Conservation (phyloP, 2,797 vertebrate species). For the Phalanger gymnotis region DNA sequence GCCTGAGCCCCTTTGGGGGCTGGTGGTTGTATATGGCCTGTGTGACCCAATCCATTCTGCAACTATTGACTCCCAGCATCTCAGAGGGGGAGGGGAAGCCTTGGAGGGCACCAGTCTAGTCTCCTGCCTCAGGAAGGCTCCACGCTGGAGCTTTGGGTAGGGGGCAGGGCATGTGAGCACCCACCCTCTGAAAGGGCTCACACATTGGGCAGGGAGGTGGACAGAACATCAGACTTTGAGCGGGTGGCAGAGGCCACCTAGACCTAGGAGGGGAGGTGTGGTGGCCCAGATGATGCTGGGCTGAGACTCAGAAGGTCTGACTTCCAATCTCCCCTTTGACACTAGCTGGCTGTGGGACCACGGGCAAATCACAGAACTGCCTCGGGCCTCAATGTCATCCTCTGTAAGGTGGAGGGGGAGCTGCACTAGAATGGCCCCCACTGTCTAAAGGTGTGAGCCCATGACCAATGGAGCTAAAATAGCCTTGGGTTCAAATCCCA, state of each 20-base stretch:
- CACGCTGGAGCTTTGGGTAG: not conserved
- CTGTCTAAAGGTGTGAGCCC: accelerated
- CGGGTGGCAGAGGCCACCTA: not conserved
- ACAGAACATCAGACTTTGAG: not conserved
- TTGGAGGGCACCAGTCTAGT: not conserved
- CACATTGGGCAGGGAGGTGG: too few species aligned
- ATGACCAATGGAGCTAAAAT: not conserved
- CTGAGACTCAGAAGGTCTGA: not conserved
- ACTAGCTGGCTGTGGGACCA: not conserved
- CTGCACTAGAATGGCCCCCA: not conserved
- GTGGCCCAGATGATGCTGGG: accelerated
- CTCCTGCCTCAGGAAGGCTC: not conserved
- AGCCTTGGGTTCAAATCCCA: not conserved
- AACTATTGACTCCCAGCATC: too few species aligned
- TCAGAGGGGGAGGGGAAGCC: not conserved
- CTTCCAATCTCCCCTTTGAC: not conserved
- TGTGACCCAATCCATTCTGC: too few species aligned
- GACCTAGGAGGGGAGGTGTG: not conserved
- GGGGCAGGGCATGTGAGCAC: not conserved
- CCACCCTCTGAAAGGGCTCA: not conserved
- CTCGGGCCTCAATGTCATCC: not conserved
- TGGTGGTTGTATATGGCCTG: not conserved
- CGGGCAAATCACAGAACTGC: not conserved
- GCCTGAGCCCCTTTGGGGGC: not conserved
- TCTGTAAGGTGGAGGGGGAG: not conserved